Conservation (phyloP, 2,888 invertebrate genomes). For the Cantharis nigra region DNA sequence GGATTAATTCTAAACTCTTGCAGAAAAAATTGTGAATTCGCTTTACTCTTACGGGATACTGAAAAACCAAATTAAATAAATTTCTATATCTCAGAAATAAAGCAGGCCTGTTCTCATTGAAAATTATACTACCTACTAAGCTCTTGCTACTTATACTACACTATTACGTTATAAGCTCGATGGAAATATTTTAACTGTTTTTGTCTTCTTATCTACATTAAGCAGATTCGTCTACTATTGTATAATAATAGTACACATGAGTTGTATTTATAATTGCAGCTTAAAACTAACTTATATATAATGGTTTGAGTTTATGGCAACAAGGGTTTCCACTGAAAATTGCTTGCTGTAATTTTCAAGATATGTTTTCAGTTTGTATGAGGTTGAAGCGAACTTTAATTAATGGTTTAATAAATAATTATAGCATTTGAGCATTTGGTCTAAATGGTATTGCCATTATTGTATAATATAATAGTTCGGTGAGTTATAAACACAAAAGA, state of each 20-base stretch:
- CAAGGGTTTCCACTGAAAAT: neutral
- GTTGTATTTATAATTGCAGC: neutral
- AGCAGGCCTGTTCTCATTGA: neutral
- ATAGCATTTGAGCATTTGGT: neutral
- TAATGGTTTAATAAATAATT: neutral
- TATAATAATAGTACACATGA: neutral
- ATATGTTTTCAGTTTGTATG: neutral
- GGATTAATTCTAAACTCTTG: too few species aligned
- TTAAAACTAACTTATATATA: neutral
- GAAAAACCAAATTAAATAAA: neutral
- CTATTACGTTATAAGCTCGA: neutral
- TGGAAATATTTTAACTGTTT: slow-evolving; percentile 7
- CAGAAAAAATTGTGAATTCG: too few species aligned
- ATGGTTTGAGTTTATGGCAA: neutral
- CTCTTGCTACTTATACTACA: neutral
- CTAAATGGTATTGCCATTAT: neutral
- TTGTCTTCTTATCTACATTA: slow-evolving; percentile 3
- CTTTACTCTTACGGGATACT: too few species aligned
- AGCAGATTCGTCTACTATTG: neutral
- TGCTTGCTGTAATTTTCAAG: neutral
- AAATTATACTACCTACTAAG: neutral
- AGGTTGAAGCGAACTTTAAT: neutral
- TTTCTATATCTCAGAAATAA: neutral
- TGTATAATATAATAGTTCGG: slow-evolving; percentile 11
- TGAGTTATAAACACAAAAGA: slow-evolving; percentile 21